Evolutionary conservation across 2,113 vertebrate genomes (phyloP), one percentile per base, ranked within the genome.

Genomic region (Anas platyrhynchos): DNA sequence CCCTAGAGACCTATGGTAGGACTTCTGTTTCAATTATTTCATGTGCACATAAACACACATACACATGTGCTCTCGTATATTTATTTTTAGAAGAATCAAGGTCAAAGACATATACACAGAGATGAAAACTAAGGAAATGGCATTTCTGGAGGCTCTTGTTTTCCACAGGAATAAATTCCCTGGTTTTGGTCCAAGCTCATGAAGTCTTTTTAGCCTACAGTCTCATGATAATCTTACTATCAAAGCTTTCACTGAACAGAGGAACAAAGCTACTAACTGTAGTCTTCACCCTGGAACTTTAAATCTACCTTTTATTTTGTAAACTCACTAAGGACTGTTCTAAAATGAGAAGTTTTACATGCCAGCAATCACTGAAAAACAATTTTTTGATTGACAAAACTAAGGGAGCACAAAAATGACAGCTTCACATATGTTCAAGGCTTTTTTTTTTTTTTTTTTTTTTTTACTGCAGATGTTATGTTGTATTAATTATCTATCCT

Each of bases 21-120:
- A 16, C 69, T 17, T 58, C 78, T 56, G 77, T 86, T 83, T 63
- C 23, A 27, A 1, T 86, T 80, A 20, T 68, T 87, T 84, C 41
- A 25, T 10, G 9, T 32, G 12, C 20, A 44, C 1, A 1, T 36
- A 83, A n/a, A 36, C 34, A 46, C 3, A 6, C 7, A 36, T 44
- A 31, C 3, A 20, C 1, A 2, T 11, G 6, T 56, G 26, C 13
- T 26, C 22, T 56, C 10, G 4, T 7, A 0, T 46, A 26, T 32
- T 3, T 71, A 43, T 69, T 80, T 79, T 86, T 50, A 48, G 34
- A 14, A 65, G 8, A 76, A 31, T 36, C 4, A 18, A 62, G 6
- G 16, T 27, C 15, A 75, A n/a, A 78, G 9, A 7, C 18, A 4
- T 29, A 18, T 43, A 66, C 16, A 5, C 69, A 31, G 18, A 74